phyloP scores from a whole-genome alignment of 2,888 invertebrate genomes.

The Microplitis deprimator region DNA sequence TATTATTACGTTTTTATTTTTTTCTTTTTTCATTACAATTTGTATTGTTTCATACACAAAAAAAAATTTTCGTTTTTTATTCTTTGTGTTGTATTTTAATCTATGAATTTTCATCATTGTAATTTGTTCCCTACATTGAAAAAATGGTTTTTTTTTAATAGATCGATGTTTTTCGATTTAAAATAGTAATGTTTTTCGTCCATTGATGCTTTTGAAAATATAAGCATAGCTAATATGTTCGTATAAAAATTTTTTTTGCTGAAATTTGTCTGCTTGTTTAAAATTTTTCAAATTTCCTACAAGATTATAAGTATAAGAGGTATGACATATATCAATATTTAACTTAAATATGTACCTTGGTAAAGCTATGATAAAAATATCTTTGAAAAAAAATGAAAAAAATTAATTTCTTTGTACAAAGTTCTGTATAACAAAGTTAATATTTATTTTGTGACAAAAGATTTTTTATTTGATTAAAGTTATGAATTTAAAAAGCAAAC shows the following conservation, averaged over 20 bases:
- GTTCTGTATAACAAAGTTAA: not conserved
- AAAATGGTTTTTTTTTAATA: too few species aligned
- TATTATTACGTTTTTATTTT: constrained; percentile 10
- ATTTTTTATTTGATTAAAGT: not conserved
- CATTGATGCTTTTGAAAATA: too few species aligned
- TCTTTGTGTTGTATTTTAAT: not conserved
- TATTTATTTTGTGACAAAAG: not conserved
- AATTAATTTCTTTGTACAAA: not conserved
- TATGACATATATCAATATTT: not conserved
- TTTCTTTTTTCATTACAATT: not conserved
- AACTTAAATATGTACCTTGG: not conserved
- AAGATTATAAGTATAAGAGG: not conserved
- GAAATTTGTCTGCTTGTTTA: not conserved
- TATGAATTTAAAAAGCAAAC: not conserved
- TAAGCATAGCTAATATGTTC: too few species aligned
- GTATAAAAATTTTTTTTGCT: too few species aligned
- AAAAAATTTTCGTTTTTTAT: not conserved
- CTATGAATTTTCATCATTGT: not conserved
- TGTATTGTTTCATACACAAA: not conserved
- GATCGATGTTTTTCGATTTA: too few species aligned
- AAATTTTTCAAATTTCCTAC: not conserved
- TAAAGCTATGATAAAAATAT: not conserved
- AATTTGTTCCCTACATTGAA: too few species aligned
- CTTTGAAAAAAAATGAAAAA: not conserved
- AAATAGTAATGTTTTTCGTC: too few species aligned